Conservation (phyloP, 2,888 invertebrate species). For the Sinopyrophorus schimmeli region DNA sequence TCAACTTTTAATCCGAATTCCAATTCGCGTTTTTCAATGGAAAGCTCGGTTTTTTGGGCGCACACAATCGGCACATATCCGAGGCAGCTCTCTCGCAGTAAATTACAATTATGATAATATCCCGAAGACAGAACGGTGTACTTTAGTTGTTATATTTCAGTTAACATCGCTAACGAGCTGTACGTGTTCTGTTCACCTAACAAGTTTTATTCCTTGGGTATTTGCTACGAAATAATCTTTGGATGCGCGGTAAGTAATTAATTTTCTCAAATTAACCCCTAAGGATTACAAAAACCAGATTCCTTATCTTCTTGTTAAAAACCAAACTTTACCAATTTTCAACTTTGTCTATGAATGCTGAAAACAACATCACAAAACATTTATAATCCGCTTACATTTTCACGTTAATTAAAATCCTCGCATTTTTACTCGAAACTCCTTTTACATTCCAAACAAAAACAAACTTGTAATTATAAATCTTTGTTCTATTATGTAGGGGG, state of each 20-base stretch:
- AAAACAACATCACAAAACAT: too few relatives aligned
- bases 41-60: slow-evolving; percentile 2
- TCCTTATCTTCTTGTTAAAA: slow-evolving; percentile 17
- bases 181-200: slow-evolving; percentile 20
- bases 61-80: too few relatives aligned
- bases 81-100: not conserved
- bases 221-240: slow-evolving; percentile 26
- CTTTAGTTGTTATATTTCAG: slow-evolving; percentile 19
- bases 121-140: slow-evolving; percentile 4
- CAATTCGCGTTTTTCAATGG: slow-evolving; percentile 5
- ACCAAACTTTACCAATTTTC: slow-evolving; percentile 4
- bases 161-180: slow-evolving; percentile 23
- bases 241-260: slow-evolving; percentile 26
- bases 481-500: too few relatives aligned
- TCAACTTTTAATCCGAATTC: slow-evolving; percentile 2
- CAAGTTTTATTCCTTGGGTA: slow-evolving; percentile 23
- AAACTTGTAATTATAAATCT: too few relatives aligned
- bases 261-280: slow-evolving; percentile 31
- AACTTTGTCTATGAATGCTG: not conserved
- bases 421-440: too few relatives aligned
- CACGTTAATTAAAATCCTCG: too few relatives aligned
- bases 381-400: too few relatives aligned
- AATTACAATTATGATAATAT: slow-evolving; percentile 18
- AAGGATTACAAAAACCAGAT: slow-evolving; percentile 23
- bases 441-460: too few relatives aligned